These are phyloP conservation scores for Empidonax traillii DNA, from an alignment of 2,113 vertebrate species.

Conservation along the genomic window DNA sequence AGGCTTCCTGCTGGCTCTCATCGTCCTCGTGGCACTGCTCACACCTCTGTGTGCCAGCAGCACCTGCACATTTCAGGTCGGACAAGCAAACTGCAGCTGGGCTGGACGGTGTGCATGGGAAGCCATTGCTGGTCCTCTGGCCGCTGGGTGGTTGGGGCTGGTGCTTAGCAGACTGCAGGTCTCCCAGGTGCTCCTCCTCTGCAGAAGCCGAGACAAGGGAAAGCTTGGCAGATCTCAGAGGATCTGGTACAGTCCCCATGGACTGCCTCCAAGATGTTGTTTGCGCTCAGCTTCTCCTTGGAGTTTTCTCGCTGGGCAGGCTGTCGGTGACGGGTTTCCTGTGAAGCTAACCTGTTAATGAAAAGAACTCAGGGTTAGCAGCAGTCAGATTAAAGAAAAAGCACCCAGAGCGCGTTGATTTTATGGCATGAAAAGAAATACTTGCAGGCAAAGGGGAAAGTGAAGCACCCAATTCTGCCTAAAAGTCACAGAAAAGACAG, in stretches of 20 bases:
- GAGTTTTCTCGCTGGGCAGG: neutral
- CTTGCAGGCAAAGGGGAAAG: neutral
- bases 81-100: slow-evolving; percentile 36
- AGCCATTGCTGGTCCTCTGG: slow-evolving; percentile 69
- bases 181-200: slow-evolving; percentile 71
- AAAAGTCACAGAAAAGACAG: neutral
- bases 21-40: neutral
- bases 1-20: neutral
- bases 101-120: neutral
- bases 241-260: slow-evolving; percentile 90
- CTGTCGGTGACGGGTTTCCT: neutral
- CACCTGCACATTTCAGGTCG: neutral
- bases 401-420: neutral
- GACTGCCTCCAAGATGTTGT: neutral
- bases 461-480: neutral
- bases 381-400: neutral
- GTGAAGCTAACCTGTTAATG: slow-evolving; percentile 49
- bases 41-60: neutral
- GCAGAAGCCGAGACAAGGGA: slow-evolving; percentile 76
- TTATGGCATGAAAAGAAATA: neutral
- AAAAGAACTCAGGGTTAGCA: slow-evolving; percentile 60
- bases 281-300: neutral
- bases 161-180: slow-evolving; percentile 70
- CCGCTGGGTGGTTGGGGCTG: slow-evolving; percentile 22
- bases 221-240: slow-evolving; percentile 83